Conservation (phyloP, 2,888 invertebrate species). For the Andricus quercusramuli region DNA sequence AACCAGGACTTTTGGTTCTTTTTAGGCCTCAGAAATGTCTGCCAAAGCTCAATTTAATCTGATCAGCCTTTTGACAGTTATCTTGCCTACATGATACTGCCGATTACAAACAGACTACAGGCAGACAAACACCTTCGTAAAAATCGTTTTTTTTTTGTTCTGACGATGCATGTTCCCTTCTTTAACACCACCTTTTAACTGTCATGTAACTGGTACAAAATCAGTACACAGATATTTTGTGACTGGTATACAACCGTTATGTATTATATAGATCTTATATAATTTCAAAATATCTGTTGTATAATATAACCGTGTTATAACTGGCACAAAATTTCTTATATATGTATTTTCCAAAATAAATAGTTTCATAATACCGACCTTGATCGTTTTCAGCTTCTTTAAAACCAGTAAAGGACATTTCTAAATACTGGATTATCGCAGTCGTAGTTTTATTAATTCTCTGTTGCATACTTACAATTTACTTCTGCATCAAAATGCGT, state of each 20-base stretch:
- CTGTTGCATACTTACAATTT: conserved; percentile 66
- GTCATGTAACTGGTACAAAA: neutral
- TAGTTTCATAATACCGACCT: neutral
- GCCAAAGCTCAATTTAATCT: no score
- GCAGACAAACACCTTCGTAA: no score
- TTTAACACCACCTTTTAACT: neutral
- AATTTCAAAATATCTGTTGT: neutral
- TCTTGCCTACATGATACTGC: no score
- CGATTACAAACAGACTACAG: no score
- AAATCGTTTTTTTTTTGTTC: no score
- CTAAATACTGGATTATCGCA: conserved; percentile 65
- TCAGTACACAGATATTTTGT: neutral
- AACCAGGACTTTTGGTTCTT: no score
- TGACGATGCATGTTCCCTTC: no score
- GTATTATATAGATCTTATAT: neutral
- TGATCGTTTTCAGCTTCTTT: conserved; percentile 2
- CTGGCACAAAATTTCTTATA: neutral
- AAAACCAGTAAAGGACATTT: conserved; percentile 73
- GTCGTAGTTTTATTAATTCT: conserved; percentile 64
- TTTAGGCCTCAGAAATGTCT: no score
- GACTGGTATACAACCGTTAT: neutral
- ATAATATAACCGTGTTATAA: neutral
- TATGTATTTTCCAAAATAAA: neutral
- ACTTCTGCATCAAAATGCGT: conserved; percentile 70
- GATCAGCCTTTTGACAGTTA: no score